phyloP scores from a whole-genome alignment of 2,888 invertebrate species.

The Lasioglossum lativentre region DNA sequence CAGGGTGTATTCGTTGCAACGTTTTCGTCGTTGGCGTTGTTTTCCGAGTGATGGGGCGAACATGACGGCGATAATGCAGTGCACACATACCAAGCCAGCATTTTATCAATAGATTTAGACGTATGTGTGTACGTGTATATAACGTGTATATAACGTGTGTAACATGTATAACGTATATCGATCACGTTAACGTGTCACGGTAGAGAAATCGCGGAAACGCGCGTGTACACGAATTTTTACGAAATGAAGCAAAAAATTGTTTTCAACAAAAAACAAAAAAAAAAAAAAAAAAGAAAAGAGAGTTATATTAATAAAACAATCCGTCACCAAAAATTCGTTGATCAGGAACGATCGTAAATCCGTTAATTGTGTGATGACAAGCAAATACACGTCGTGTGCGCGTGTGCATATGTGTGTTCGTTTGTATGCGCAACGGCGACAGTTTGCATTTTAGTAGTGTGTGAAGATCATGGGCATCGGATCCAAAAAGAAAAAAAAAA shows the following conservation, averaged over 20 bases:
- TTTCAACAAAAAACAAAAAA: neutral
- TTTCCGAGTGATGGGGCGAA: constrained; percentile 72
- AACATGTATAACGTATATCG: constrained; percentile 35
- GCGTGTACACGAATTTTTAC: neutral
- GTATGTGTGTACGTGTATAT: constrained; percentile 48
- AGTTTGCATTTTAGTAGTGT: constrained; percentile 3
- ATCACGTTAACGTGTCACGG: constrained; percentile 49
- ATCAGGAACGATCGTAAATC: neutral
- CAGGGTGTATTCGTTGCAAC: constrained; percentile 72
- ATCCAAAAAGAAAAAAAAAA: neutral
- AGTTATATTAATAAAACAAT: constrained; percentile 10
- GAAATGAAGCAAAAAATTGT: neutral
- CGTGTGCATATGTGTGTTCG: neutral
- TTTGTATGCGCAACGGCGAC: constrained; percentile 3
- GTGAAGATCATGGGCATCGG: neutral
- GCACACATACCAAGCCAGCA: constrained; percentile 81
- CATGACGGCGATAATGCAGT: constrained; percentile 80
- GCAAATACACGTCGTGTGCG: constrained; percentile 6
- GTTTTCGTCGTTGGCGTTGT: constrained; percentile 50
- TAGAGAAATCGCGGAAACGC: constrained; percentile 21
- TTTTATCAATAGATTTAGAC: constrained; percentile 74
- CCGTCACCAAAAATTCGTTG: constrained; percentile 47
- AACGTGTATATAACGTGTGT: constrained; percentile 31
- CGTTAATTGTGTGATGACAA: constrained; percentile 14
- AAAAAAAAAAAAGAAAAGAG: neutral